These are phyloP conservation scores for Clarias laeviceps DNA, from an alignment of 2,797 vertebrate genomes.

Conservation along the genomic window DNA sequence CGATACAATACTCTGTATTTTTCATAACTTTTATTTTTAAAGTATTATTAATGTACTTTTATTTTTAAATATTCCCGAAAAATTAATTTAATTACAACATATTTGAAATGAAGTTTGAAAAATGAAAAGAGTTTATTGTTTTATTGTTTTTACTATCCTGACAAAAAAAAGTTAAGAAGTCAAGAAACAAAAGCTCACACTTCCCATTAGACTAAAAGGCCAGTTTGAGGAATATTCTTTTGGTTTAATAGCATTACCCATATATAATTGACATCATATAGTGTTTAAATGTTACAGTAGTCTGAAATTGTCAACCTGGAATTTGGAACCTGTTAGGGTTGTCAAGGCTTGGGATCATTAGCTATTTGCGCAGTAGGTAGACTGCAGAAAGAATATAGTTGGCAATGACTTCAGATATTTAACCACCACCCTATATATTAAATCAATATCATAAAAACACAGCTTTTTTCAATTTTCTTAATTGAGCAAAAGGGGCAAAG, in stretches of 20 bases:
- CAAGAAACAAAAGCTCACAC: background rate
- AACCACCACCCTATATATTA: background rate
- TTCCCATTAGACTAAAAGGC: background rate
- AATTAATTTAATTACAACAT: background rate
- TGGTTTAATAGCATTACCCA: background rate
- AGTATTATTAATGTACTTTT: background rate
- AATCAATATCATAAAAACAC: background rate
- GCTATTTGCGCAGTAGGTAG: background rate
- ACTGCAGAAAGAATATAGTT: background rate
- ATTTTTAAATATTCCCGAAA: background rate
- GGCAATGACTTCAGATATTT: background rate
- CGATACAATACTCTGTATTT: background rate
- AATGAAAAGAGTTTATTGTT: background rate
- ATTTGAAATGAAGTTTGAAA: background rate
- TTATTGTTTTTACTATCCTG: background rate
- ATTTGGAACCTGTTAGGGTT: background rate
- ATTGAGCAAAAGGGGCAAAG: background rate
- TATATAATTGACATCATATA: background rate
- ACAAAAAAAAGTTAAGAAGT: background rate
- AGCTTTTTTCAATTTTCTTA: too few relatives aligned
- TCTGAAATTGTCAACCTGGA: background rate
- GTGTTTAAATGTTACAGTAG: background rate
- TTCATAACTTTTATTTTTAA: too few relatives aligned
- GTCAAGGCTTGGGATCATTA: background rate
- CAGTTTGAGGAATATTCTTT: background rate